Evolutionary conservation across 1,140 invertebrate genomes (phyloP).

Genomic region (Nasonia vitripennis): DNA sequence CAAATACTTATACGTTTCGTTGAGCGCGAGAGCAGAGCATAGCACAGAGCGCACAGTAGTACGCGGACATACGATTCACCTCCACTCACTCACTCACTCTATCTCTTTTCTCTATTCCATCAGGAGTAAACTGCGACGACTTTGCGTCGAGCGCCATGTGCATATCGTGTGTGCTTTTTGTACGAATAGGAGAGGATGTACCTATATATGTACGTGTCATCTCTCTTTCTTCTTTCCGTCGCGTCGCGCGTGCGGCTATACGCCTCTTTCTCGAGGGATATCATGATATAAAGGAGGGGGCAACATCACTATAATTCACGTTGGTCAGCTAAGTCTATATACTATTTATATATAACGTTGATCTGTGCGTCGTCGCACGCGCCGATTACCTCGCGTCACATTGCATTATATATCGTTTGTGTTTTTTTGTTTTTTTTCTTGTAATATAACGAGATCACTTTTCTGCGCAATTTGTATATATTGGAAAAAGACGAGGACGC

Average conservation of each 20-base stretch:
- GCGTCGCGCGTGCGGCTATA: neutral
- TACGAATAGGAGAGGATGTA: neutral
- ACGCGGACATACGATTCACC: slow-evolving; percentile 8
- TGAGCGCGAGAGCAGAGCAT: slow-evolving; percentile 57
- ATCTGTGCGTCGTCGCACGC: neutral
- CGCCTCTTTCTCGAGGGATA: neutral
- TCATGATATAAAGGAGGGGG: slow-evolving; percentile 8
- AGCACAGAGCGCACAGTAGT: slow-evolving; percentile 32
- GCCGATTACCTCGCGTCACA: too few species aligned
- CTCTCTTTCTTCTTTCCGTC: slow-evolving; percentile 8
- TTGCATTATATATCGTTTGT: neutral
- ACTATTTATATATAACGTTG: slow-evolving; percentile 28
- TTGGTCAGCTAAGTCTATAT: slow-evolving; percentile 45
- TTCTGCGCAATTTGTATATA: neutral
- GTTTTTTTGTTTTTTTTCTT: neutral
- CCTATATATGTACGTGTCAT: neutral
- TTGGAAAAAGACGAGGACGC: neutral
- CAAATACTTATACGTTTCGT: slow-evolving; percentile 67
- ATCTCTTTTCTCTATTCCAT: neutral
- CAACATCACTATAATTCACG: slow-evolving; percentile 45
- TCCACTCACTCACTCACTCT: slow-evolving; percentile 2
- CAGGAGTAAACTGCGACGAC: slow-evolving; percentile 25
- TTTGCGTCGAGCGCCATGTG: neutral
- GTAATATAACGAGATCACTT: neutral
- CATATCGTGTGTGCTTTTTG: neutral